These are phyloP conservation scores for Platanista minor DNA, from an alignment of 2,113 vertebrate species.

Conservation along the genomic window DNA sequence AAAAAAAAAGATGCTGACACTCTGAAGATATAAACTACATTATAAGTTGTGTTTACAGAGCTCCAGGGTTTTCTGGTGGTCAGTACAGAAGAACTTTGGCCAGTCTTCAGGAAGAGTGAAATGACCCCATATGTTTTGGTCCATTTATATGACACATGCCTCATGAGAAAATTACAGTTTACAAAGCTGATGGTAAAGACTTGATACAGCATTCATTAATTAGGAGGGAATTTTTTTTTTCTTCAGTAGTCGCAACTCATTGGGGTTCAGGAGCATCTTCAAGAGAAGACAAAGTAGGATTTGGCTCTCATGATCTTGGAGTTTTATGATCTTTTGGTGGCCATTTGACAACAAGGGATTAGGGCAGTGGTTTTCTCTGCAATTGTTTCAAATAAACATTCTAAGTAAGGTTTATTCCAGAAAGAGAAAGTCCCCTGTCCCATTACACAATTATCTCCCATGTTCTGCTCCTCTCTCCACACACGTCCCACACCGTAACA, in stretches of 20 bases:
- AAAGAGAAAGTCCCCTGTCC: neutral
- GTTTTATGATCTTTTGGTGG: neutral
- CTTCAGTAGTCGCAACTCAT: neutral
- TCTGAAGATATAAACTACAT: neutral
- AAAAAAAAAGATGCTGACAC: neutral
- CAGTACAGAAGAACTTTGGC: neutral
- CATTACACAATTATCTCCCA: neutral
- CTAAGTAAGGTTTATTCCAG: neutral
- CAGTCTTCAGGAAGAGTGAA: neutral
- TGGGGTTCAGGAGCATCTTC: neutral
- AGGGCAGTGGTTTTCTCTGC: neutral
- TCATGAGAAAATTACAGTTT: neutral
- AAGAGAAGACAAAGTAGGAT: neutral
- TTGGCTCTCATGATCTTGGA: neutral
- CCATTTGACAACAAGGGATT: neutral
- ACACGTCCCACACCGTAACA: neutral
- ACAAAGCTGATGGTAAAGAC: neutral
- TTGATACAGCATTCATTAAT: neutral
- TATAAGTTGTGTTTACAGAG: neutral
- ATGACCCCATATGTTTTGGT: neutral
- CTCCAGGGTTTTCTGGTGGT: neutral
- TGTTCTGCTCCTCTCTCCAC: neutral
- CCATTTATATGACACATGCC: neutral
- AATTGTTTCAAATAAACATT: neutral
- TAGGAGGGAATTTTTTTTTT: neutral